Evolutionary conservation across 2,113 vertebrate species (phyloP), one percentile per base, ranked within the genome.

Genomic region (Stigmatopora nigra): DNA sequence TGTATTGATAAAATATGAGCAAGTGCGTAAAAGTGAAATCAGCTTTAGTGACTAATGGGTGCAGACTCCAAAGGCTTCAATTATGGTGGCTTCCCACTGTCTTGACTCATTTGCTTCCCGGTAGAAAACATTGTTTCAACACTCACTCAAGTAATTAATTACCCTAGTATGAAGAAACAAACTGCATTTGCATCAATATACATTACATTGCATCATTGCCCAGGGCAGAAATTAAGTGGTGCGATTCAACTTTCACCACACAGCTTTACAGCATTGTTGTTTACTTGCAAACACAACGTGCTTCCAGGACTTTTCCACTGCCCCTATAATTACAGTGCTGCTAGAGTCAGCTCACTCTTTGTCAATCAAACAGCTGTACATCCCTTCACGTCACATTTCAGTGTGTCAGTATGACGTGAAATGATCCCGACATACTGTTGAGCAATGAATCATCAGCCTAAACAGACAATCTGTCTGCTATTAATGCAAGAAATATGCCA

Each of bases 351-450:
- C 55, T 58, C 20, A 52, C 44, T 35, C 9, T 44, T 68, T 46
- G 16, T 20, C n/a, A 22, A 25, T 60, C 61, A 73, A 10, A 47
- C 78, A 77, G 31, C 57, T 72, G 63, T 62, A 61, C 41, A 75
- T 48, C 36, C 4, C 52, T 51, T 55, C 66, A 46, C 55, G 17
- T 67, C 70, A 70, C 62, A 35, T 44, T 41, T 49, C 9, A 36
- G 6, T 55, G n/a, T 46, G 51, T 61, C 57, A 68, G 17, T 45
- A 22, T 25, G 51, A 7, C 25, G 53, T 44, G 2, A 59, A 20
- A 31, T 64, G 51, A 64, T 64, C 63, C 19, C 16, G 56, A 19
- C 7, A 38, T 59, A 14, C 61, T 63, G 15, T 41, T 35, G 48
- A 67, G 61, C 35, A 65, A 55, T 47, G 38, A 25, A 57, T 71